These are phyloP conservation scores for Andrena camellia DNA, from an alignment of 2,888 invertebrate genomes.

Conservation along the genomic window DNA sequence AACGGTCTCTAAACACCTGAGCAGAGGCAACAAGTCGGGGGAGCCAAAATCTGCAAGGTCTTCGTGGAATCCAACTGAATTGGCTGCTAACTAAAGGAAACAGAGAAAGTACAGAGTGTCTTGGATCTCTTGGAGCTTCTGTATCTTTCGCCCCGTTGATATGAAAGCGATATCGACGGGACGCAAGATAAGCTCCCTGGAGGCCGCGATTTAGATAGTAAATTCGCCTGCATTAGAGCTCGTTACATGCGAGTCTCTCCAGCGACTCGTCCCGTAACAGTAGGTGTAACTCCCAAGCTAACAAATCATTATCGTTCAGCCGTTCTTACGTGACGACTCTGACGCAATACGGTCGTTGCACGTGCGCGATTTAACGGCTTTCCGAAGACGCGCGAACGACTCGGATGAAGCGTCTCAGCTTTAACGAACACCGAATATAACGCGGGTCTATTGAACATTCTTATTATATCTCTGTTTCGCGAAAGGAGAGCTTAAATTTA, in stretches of 20 bases:
- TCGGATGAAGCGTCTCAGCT: neutral
- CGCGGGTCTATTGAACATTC: neutral
- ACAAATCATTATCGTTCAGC: slow-evolving; percentile 59
- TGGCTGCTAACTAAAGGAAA: no score
- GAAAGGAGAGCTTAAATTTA: neutral
- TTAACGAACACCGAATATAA: slow-evolving; percentile 13
- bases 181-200: no score
- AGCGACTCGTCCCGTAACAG: slow-evolving; percentile 16
- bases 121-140: no score
- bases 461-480: no score
- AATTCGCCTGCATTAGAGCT: neutral
- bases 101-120: no score
- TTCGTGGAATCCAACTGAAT: neutral
- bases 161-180: no score
- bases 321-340: slow-evolving; percentile 57
- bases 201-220: no score
- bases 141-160: no score
- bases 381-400: slow-evolving; percentile 15
- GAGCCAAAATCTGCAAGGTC: neutral
- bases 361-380: slow-evolving; percentile 48
- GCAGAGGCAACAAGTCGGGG: neutral
- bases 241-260: neutral
- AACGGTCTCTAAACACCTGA: slow-evolving; percentile 40
- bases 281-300: slow-evolving; percentile 40
- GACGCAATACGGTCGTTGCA: slow-evolving; percentile 46